Percentiles rank a stretch among this genome's conserved stretches.
These are phyloP conservation scores for Dascillus cervinus DNA, from an alignment of 2,888 invertebrate species.

Conservation along the genomic window DNA sequence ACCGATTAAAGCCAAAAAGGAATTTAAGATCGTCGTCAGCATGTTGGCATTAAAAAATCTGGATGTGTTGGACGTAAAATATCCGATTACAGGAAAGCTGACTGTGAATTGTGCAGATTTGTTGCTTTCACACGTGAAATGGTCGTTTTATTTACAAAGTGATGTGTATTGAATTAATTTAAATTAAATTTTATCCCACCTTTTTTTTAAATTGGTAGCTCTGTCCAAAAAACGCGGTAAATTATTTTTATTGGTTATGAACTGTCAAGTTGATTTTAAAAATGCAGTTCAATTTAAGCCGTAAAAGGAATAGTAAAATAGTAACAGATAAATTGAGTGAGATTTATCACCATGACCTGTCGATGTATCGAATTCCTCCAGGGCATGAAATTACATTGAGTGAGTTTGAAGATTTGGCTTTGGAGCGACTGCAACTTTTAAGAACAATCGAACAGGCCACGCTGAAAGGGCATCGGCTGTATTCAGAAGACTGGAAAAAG, in stretches of 20 bases:
- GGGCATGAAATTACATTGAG: constrained; percentile 62
- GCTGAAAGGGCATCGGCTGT: constrained; percentile 53
- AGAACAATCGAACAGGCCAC: constrained; percentile 69
- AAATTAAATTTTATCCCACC: background rate
- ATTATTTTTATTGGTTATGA: too few relatives aligned
- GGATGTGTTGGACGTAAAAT: constrained; percentile 16
- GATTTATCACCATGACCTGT: constrained; percentile 66
- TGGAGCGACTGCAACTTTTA: constrained; percentile 74
- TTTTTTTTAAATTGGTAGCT: too few relatives aligned
- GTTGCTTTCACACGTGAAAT: constrained; percentile 19
- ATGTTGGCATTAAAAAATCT: constrained; percentile 12
- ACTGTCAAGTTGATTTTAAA: background rate
- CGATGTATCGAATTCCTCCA: constrained; percentile 74
- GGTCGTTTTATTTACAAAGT: constrained; percentile 27
- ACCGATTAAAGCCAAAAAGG: constrained; percentile 37
- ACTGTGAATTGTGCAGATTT: constrained; percentile 16
- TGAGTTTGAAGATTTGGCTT: constrained; percentile 82
- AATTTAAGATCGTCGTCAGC: constrained; percentile 19
- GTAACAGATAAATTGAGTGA: constrained; percentile 40
- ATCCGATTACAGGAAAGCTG: constrained; percentile 23
- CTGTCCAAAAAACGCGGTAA: too few relatives aligned
- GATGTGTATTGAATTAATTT: constrained; percentile 8
- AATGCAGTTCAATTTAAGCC: background rate
- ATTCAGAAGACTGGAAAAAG: constrained; percentile 61
- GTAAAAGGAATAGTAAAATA: constrained; percentile 21